phyloP scores from a whole-genome alignment of 2,113 vertebrate genomes.

The Sciurus niger region DNA sequence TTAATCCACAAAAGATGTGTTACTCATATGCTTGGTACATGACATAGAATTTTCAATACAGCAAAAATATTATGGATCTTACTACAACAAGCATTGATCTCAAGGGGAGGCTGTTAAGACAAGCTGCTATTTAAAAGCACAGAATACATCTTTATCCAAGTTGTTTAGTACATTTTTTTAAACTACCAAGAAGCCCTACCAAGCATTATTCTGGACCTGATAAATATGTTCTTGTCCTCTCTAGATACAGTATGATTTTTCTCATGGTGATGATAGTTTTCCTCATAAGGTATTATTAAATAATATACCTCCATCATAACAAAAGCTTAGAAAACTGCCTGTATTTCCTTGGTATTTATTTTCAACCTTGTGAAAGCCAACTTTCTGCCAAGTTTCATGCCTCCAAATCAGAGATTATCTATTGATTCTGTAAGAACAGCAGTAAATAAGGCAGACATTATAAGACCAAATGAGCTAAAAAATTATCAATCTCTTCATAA shows the following conservation, averaged over 20 bases:
- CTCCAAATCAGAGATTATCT: background rate
- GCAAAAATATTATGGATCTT: background rate
- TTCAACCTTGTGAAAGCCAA: background rate
- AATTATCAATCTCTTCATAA: background rate
- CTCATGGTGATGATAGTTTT: constrained; percentile 31
- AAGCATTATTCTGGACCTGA: background rate
- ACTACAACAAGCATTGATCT: background rate
- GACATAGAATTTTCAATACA: background rate
- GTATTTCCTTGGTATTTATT: background rate
- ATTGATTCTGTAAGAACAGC: background rate
- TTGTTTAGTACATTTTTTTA: background rate
- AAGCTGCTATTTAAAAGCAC: background rate
- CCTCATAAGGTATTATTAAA: background rate
- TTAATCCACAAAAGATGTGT: background rate
- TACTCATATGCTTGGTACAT: background rate
- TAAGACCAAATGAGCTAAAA: background rate
- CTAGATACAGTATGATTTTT: constrained; percentile 25
- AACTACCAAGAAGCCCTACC: background rate
- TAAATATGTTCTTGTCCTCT: constrained; percentile 43
- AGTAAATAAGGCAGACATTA: background rate
- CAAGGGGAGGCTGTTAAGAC: background rate
- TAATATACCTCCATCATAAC: background rate
- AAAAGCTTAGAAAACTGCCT: background rate
- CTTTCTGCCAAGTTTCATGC: background rate
- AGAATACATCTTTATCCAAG: background rate